A percentile compares a stretch with the other conserved stretches of the same genome.
phyloP scores from a whole-genome alignment of 2,888 invertebrate genomes.

The Pachydiplax longipennis region DNA sequence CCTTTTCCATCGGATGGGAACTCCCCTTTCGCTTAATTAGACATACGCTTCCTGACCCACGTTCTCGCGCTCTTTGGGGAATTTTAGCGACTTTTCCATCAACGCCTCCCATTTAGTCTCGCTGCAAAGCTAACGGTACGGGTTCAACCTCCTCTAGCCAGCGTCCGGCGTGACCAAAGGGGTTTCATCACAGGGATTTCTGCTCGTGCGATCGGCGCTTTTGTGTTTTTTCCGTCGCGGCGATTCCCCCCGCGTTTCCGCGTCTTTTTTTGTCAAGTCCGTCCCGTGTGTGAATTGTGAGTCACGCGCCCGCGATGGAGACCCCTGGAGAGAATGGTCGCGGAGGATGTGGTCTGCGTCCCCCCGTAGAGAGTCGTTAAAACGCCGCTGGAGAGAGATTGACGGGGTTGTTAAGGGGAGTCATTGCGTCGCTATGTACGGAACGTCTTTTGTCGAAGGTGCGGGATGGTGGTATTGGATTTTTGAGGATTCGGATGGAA shows the following conservation, averaged over 20 bases:
- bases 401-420: too few species aligned
- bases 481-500: too few species aligned
- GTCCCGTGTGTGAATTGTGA: neutral
- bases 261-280: neutral
- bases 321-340: neutral
- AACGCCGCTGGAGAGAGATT: too few species aligned
- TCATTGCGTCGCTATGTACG: too few species aligned
- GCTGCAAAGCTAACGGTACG: neutral
- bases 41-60: neutral
- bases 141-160: neutral
- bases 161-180: neutral
- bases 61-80: neutral
- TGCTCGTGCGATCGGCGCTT: neutral
- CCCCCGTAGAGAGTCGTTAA: too few species aligned
- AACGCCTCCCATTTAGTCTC: neutral
- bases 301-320: neutral
- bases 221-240: neutral
- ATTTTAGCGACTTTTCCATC: conserved; percentile 1
- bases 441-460: too few species aligned
- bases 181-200: neutral
- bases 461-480: too few species aligned
- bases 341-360: too few species aligned
- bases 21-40: neutral
- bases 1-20: too few species aligned
- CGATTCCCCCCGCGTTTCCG: neutral